phyloP scores from a whole-genome alignment of 2,888 invertebrate species.

The Cryptophagus acutangulus region DNA sequence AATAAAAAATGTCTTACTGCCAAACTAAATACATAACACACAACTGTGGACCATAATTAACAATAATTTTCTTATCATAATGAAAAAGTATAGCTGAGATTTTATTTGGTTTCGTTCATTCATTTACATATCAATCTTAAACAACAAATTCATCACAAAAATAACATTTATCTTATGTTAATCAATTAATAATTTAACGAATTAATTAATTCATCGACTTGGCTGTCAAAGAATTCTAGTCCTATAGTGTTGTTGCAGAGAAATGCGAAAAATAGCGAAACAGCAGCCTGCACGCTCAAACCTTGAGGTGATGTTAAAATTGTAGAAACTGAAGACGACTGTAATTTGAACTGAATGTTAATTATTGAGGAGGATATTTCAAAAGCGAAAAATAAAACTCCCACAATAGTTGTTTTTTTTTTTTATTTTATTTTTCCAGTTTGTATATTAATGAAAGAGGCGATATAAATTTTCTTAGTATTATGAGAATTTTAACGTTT shows the following conservation, averaged over 20 bases:
- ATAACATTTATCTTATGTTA: no score
- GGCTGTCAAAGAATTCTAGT: conserved; percentile 48
- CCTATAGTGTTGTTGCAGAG: conserved; percentile 37
- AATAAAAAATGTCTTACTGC: conserved; percentile 21
- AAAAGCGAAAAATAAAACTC: no score
- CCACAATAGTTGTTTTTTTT: no score
- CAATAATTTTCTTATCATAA: conserved; percentile 15
- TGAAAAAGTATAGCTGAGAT: conserved; percentile 19
- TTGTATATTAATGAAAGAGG: no score
- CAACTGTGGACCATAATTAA: conserved; percentile 30
- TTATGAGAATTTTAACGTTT: conserved; percentile 12
- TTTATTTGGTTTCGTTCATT: conserved; percentile 14
- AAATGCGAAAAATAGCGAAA: conserved; percentile 21
- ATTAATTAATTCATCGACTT: conserved; percentile 24
- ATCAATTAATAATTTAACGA: conserved; percentile 11
- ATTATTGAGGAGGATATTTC: no score
- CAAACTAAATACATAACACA: conserved; percentile 16
- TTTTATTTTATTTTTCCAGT: no score
- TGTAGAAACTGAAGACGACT: no score
- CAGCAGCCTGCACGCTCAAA: conserved; percentile 19
- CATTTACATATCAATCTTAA: conserved; percentile 7
- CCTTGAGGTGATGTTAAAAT: no score
- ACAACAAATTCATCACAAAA: no score
- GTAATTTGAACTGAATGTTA: no score
- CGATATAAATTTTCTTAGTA: conserved; percentile 15